Conservation (phyloP, 2,113 vertebrate species). For the Proteles cristata region DNA sequence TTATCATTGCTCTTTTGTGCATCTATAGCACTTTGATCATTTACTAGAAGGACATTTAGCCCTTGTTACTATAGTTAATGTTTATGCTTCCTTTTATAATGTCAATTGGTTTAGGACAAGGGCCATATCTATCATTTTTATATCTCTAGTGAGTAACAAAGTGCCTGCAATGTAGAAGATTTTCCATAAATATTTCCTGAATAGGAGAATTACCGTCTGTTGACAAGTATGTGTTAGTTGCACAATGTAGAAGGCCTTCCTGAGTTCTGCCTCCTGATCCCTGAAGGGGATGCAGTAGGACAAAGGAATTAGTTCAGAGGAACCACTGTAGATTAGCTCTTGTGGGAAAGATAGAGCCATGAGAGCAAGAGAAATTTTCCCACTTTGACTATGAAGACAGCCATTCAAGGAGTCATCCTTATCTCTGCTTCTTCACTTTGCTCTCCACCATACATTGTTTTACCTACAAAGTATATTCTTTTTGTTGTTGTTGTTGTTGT, state of each 20-base stretch:
- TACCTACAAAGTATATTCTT: not conserved
- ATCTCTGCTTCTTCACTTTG: not conserved
- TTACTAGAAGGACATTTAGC: not conserved
- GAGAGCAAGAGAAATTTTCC: not conserved
- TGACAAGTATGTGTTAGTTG: not conserved
- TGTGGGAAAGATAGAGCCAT: not conserved
- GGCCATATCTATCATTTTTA: not conserved
- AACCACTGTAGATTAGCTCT: not conserved
- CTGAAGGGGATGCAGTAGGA: not conserved
- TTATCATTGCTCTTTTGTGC: not conserved
- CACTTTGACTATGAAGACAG: not conserved
- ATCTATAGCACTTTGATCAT: constrained; percentile 48
- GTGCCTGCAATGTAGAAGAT: not conserved
- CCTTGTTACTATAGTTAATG: constrained; percentile 35
- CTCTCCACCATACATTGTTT: not conserved
- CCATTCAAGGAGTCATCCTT: not conserved
- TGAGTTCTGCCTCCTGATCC: not conserved
- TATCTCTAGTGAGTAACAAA: not conserved
- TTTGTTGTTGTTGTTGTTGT: not conserved
- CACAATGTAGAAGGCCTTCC: not conserved
- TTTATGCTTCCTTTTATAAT: constrained; percentile 37
- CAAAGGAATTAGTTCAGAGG: not conserved
- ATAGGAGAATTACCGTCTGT: not conserved
- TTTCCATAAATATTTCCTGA: not conserved
- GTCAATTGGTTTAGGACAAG: constrained; percentile 16